Evolutionary conservation across 2,113 vertebrate species (phyloP).

Genomic region (Boulengeromyrus knoepffleri): DNA sequence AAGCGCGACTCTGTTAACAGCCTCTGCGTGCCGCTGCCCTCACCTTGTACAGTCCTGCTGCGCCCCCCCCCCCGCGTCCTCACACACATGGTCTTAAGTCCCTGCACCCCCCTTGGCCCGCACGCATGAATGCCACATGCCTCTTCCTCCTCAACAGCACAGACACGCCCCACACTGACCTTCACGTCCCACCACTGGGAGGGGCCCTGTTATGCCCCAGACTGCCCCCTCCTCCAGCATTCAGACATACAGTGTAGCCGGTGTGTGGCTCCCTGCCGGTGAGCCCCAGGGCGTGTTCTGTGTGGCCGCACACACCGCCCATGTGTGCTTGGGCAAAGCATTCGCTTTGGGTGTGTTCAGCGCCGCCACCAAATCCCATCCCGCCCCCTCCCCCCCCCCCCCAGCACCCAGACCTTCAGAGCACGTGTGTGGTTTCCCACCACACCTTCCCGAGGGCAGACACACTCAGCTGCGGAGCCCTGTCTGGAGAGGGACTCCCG

Average conservation of each 20-base stretch:
- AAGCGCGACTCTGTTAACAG: neutral
- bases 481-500: neutral
- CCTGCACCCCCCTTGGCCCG: neutral
- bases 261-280: neutral
- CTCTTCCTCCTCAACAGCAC: neutral
- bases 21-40: neutral
- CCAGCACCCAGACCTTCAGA: neutral
- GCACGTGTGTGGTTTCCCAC: neutral
- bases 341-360: conserved; percentile 23
- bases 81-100: neutral
- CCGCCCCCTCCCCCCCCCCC: neutral
- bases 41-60: conserved; percentile 5
- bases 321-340: neutral
- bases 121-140: neutral
- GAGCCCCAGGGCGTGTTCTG: neutral
- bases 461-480: neutral
- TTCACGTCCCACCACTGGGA: neutral
- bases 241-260: neutral
- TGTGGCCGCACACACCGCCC: neutral
- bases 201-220: too few relatives aligned
- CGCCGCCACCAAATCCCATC: neutral
- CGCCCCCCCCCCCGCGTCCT: neutral
- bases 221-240: neutral
- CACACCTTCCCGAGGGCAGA: neutral
- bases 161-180: conserved; percentile 2